A percentile compares a stretch with the other conserved stretches of the same genome.
phyloP scores from a whole-genome alignment of 92 coral and sea anemone genomes.

The Hydrozoanthus gracilis region DNA sequence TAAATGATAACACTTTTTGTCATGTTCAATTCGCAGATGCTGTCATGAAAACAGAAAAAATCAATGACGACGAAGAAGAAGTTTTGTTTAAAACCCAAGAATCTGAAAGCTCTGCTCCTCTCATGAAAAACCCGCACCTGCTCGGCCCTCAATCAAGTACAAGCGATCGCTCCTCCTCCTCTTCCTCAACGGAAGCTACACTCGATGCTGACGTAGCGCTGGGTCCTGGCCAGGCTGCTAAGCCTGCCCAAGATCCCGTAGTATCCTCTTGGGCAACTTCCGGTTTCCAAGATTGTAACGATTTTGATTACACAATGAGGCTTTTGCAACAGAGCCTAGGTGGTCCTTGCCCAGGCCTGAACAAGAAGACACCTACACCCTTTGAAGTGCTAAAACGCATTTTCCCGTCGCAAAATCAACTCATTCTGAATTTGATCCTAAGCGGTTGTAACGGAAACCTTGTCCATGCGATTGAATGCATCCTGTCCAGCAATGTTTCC shows the following conservation, averaged over 20 bases:
- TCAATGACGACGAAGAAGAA: not conserved
- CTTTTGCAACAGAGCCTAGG: conserved; percentile 66
- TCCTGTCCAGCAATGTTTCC: conserved; percentile 57
- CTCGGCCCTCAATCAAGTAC: not conserved
- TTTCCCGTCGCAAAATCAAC: conserved; percentile 71
- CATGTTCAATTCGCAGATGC: not conserved
- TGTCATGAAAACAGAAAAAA: conserved; percentile 9
- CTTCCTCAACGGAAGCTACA: not conserved
- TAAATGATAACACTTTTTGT: no score
- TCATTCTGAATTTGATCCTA: conserved; percentile 68
- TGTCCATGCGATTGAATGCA: conserved; percentile 77
- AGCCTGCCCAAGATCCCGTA: conserved; percentile 14
- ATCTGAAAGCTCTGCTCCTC: not conserved
- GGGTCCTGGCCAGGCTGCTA: not conserved
- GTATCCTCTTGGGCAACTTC: conserved; percentile 6
- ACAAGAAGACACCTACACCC: conserved; percentile 52
- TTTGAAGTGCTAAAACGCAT: conserved; percentile 68
- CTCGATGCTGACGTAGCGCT: conserved; percentile 7
- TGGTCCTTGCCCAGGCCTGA: conserved; percentile 22
- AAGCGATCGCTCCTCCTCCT: conserved; percentile 3
- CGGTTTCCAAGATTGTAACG: conserved; percentile 58
- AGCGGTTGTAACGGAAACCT: conserved; percentile 73
- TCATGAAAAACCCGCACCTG: not conserved
- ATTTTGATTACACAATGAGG: conserved; percentile 71
- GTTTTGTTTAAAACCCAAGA: not conserved